These are phyloP conservation scores for Chamaea fasciata DNA, from an alignment of 2,113 vertebrate species.

Conservation along the genomic window DNA sequence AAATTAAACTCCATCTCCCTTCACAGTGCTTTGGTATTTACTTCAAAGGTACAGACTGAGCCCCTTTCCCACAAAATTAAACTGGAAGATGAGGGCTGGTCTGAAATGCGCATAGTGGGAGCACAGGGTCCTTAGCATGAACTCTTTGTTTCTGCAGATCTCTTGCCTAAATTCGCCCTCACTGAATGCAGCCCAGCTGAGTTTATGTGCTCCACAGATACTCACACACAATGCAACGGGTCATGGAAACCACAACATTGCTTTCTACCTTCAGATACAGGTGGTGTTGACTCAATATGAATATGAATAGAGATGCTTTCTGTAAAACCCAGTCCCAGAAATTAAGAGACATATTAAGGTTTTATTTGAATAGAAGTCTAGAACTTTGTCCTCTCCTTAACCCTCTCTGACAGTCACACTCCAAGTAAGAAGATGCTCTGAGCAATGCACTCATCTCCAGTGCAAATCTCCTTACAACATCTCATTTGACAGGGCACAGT, in stretches of 20 bases:
- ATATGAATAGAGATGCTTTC: background rate
- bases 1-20: background rate
- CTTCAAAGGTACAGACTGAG: background rate
- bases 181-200: background rate
- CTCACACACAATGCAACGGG: fast-evolving
- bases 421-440: background rate
- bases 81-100: background rate
- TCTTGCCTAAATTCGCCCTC: background rate
- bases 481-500: background rate
- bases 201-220: background rate
- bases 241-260: background rate
- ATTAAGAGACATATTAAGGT: background rate
- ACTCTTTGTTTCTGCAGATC: background rate
- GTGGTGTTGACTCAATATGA: background rate
- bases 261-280: background rate
- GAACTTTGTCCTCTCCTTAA: background rate
- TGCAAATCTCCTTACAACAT: background rate
- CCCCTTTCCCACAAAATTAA: background rate
- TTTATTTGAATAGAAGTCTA: background rate
- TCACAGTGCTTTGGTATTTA: background rate
- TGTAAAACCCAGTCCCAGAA: background rate
- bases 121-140: background rate
- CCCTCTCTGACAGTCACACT: background rate
- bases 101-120: background rate
- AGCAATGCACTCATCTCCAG: background rate